Evolutionary conservation across 2,797 vertebrate species (phyloP).

Genomic region (Periparus ater): DNA sequence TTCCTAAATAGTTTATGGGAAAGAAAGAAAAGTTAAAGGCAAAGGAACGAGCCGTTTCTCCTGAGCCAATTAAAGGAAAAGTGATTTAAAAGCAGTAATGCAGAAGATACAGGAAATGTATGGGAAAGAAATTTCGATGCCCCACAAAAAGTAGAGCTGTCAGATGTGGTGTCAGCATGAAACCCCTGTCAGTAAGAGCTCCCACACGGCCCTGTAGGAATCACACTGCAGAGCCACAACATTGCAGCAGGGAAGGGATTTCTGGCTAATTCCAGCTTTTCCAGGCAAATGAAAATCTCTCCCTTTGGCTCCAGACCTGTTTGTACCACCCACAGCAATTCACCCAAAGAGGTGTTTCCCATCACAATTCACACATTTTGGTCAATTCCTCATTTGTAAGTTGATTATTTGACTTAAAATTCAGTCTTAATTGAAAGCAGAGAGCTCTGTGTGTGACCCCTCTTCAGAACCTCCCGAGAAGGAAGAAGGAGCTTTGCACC

Average conservation of each 20-base stretch:
- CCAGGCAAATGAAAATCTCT: not conserved
- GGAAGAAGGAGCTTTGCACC: not conserved
- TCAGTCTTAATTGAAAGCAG: not conserved
- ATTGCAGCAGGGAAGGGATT: not conserved
- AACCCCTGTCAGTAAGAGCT: not conserved
- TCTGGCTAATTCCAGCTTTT: not conserved
- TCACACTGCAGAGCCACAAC: not conserved
- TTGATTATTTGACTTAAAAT: not conserved
- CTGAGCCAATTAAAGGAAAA: slow-evolving; percentile 45
- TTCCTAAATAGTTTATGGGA: slow-evolving; percentile 59
- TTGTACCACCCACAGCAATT: not conserved
- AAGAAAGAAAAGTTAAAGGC: slow-evolving; percentile 62
- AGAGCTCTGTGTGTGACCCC: accelerated
- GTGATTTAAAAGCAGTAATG: not conserved
- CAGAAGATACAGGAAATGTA: not conserved
- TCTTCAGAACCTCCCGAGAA: not conserved
- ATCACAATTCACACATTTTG: not conserved
- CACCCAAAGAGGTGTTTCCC: not conserved
- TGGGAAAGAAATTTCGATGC: not conserved
- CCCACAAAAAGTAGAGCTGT: not conserved
- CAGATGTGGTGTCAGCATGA: accelerated
- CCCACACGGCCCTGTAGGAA: accelerated
- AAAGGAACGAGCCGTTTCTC: slow-evolving; percentile 15
- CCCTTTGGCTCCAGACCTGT: not conserved
- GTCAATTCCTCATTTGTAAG: not conserved